Conservation (phyloP, 53 echinoderm and acorn worm species). For the Luidia sarsii region DNA sequence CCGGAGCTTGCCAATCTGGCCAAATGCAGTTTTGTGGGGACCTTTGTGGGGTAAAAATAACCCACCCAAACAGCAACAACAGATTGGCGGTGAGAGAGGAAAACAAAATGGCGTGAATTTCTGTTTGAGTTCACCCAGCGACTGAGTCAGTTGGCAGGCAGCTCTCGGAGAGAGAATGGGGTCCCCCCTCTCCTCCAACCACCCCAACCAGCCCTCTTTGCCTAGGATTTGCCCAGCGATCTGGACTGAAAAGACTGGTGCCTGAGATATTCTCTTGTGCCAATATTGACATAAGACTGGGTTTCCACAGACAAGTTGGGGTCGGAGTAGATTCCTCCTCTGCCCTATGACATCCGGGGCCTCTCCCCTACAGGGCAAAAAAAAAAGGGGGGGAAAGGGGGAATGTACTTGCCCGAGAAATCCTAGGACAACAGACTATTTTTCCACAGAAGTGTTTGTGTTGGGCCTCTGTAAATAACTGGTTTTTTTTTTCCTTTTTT, state of each 20-base stretch:
- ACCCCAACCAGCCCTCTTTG: not conserved
- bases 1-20: no score
- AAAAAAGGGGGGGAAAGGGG: no score
- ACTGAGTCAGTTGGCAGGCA: no score
- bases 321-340: constrained; percentile 15
- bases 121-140: no score
- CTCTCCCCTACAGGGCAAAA: not conserved
- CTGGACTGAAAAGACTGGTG: not conserved
- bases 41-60: no score
- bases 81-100: no score
- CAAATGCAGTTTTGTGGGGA: no score
- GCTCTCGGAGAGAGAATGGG: no score
- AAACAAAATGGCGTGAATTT: no score
- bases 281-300: constrained; percentile 54
- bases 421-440: constrained; percentile 39
- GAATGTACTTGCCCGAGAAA: constrained; percentile 43
- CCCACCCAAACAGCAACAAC: no score
- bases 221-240: constrained; percentile 25
- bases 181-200: not conserved
- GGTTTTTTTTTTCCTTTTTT: constrained; percentile 5
- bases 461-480: constrained; percentile 40
- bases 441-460: constrained; percentile 31
- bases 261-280: constrained; percentile 49
- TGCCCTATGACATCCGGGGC: no score
- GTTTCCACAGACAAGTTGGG: constrained; percentile 50